Base-by-base conservation (phyloP, 2,888 invertebrate species). In the Trileptium ribeirensis region DNA sequence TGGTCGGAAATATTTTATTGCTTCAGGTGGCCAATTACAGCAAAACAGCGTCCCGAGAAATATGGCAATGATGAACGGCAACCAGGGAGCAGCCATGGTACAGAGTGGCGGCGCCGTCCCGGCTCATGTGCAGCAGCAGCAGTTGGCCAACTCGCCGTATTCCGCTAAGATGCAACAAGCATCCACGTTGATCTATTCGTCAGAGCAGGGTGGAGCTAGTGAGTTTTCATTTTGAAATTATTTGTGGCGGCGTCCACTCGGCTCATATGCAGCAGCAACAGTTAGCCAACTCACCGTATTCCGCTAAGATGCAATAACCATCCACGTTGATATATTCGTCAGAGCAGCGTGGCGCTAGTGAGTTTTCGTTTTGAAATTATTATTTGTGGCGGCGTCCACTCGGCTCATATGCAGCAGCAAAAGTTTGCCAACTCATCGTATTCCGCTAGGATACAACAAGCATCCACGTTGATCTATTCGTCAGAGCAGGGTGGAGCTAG, bases 311-410 rank as follows among this genome's bases (percentile, higher is more conserved):
- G 79, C 81, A 81, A 70, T 67, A 81, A 34, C 8, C 36, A 24
- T 34, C 79, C 2, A 82, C 84, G 33, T 81, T 86, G 64, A 83
- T 86, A 70, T 86, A 85, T 81, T 86, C 85, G 15, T 83, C 85
- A 0, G 86, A 86, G 67, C 78, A 83, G 40, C 84, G 85, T 36
- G 74, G 80, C 31, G 67, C 40, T 77, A 83, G 83, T 83, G 80
- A 74, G 37, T n/a, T 33, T n/a, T n/a, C n/a, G n/a, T n/a, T n/a
- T n/a, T n/a, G n/a, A n/a, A n/a, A n/a, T n/a, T n/a, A n/a, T 64
- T 64, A 19, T 64, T 19, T 19, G n/a, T n/a, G n/a, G n/a, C n/a
- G n/a, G n/a, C n/a, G n/a, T n/a, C n/a, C n/a, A n/a, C n/a, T n/a
- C n/a, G n/a, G n/a, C n/a, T n/a, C n/a, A n/a, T n/a, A n/a, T n/a